Conservation (phyloP, 1,140 invertebrate genomes). For the Ephestia elutella region DNA sequence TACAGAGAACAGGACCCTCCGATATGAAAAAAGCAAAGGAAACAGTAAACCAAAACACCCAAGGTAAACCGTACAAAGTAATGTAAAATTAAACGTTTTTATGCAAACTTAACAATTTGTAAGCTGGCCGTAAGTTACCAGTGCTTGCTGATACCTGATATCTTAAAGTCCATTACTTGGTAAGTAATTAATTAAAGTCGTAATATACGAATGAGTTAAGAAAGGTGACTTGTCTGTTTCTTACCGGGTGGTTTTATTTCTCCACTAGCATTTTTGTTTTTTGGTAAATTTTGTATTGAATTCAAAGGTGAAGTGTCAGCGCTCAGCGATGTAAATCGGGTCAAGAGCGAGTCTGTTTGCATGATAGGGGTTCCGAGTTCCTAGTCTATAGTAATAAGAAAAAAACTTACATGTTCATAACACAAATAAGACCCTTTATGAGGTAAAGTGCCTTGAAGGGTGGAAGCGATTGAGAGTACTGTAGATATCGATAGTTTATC, state of each 20-base stretch:
- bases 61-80: not conserved
- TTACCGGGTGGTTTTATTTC: conserved; percentile 1
- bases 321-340: not conserved
- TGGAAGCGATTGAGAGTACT: too few relatives aligned
- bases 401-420: too few relatives aligned
- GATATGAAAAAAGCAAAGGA: too few relatives aligned
- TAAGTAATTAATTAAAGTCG: conserved; percentile 6
- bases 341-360: too few relatives aligned
- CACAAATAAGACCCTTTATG: too few relatives aligned
- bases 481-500: too few relatives aligned
- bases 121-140: conserved; percentile 11
- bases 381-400: too few relatives aligned
- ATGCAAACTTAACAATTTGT: conserved; percentile 9
- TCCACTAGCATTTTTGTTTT: not conserved
- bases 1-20: too few relatives aligned
- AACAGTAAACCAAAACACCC: too few relatives aligned
- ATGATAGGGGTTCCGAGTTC: too few relatives aligned
- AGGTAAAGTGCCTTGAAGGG: too few relatives aligned
- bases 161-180: conserved; percentile 7
- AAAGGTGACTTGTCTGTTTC: not conserved
- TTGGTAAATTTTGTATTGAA: not conserved
- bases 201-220: not conserved
- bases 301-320: not conserved
- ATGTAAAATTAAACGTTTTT: conserved; percentile 5
- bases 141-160: conserved; percentile 4